Evolutionary conservation across 2,888 invertebrate species (phyloP).

Genomic region (Melanophora roralis): DNA sequence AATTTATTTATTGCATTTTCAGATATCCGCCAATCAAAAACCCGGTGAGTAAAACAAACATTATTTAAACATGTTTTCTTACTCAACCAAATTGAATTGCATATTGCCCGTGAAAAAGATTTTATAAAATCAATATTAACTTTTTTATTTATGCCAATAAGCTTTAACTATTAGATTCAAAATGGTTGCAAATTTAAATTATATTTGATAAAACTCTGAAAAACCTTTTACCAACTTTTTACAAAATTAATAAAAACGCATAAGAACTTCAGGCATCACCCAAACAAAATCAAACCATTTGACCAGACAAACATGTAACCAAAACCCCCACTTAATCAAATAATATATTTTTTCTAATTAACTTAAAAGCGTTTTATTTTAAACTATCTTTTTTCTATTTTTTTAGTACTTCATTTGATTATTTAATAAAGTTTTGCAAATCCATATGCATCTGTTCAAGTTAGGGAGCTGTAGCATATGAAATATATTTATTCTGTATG

Average conservation of each 20-base stretch:
- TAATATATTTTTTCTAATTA: constrained; percentile 14
- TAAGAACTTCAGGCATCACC: neutral
- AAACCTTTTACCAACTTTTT: constrained; percentile 13
- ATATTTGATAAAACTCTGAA: neutral
- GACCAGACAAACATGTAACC: constrained; percentile 9
- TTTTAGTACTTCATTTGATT: neutral
- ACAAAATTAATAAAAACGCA: neutral
- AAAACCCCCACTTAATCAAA: constrained; percentile 1
- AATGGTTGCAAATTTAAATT: neutral
- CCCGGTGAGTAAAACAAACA: constrained; percentile 64
- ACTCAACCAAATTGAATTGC: constrained; percentile 28
- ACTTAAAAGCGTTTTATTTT: neutral
- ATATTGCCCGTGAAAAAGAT: neutral
- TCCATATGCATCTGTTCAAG: neutral
- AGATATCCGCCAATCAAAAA: constrained; percentile 66
- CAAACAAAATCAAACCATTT: neutral
- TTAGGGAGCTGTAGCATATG: neutral
- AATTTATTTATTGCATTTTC: constrained; percentile 27
- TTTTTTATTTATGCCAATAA: neutral
- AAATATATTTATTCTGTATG: neutral
- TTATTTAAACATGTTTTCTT: neutral
- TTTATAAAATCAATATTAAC: neutral
- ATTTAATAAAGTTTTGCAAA: neutral
- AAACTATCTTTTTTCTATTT: neutral
- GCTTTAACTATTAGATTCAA: neutral